A percentile compares a stretch with the other conserved stretches of the same genome.
Evolutionary conservation across 2,113 vertebrate genomes (phyloP).

Genomic region (Sarotherodon lohbergeri): DNA sequence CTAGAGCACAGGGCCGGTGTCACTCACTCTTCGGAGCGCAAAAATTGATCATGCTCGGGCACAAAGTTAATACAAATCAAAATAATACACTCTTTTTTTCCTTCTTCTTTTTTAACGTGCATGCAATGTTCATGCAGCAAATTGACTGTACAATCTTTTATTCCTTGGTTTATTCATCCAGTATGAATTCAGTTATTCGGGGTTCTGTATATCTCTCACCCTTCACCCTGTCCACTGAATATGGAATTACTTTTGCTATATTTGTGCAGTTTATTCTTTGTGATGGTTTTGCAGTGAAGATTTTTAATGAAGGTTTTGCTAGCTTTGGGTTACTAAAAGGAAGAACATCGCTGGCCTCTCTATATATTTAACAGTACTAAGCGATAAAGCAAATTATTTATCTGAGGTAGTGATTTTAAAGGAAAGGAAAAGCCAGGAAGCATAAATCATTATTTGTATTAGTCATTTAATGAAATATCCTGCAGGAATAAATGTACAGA

Average conservation of each 20-base stretch:
- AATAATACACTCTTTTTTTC: not conserved
- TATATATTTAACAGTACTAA: not conserved
- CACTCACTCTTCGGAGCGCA: conserved; percentile 15
- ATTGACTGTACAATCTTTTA: not conserved
- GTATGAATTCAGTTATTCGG: not conserved
- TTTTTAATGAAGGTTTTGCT: not conserved
- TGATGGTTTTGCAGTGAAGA: not conserved
- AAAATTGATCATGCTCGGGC: conserved; percentile 25
- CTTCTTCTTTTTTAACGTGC: not conserved
- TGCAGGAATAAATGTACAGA: not conserved
- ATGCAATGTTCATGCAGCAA: not conserved
- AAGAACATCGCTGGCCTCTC: not conserved
- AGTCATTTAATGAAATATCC: not conserved
- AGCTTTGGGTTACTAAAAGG: not conserved
- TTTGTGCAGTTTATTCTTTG: not conserved
- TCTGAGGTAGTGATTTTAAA: not conserved
- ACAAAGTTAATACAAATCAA: conserved; percentile 17
- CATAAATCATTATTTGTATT: not conserved
- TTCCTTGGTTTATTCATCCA: not conserved
- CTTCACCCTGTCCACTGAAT: not conserved
- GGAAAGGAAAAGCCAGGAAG: not conserved
- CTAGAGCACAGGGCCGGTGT: conserved; percentile 26
- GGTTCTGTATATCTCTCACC: not conserved
- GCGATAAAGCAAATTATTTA: not conserved
- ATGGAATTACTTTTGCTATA: not conserved